phyloP scores from a whole-genome alignment of 2,888 invertebrate genomes.

The Hermaeophaga mercurialis region DNA sequence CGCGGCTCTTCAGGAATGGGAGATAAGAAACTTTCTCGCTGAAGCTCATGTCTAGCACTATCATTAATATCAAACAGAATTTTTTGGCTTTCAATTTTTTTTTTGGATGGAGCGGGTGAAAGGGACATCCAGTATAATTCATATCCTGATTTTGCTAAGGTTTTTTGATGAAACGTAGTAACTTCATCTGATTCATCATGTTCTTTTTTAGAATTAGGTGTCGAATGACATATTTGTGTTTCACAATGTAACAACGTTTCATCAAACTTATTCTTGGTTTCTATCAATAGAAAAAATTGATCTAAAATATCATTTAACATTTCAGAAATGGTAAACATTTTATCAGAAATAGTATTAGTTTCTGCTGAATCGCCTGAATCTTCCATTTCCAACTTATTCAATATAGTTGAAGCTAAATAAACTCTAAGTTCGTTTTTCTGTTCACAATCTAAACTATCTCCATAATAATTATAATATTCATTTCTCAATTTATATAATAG shows the following conservation, averaged over 20 bases:
- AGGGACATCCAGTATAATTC: slow-evolving; percentile 54
- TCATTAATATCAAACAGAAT: neutral
- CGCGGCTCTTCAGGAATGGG: slow-evolving; percentile 51
- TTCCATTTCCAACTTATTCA: slow-evolving; percentile 43
- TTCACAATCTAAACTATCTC: slow-evolving; percentile 38
- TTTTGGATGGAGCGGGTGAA: slow-evolving; percentile 36
- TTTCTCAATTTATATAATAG: slow-evolving; percentile 43
- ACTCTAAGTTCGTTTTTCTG: slow-evolving; percentile 48
- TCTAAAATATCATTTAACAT: slow-evolving; percentile 53
- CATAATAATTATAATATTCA: slow-evolving; percentile 45
- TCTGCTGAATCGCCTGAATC: slow-evolving; percentile 34
- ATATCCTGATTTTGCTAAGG: slow-evolving; percentile 40
- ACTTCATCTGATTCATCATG: slow-evolving; percentile 31
- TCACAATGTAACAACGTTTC: too few relatives aligned
- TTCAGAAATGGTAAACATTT: slow-evolving; percentile 51
- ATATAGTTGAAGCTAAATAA: slow-evolving; percentile 39
- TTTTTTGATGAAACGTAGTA: slow-evolving; percentile 46
- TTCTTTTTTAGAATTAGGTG: slow-evolving; percentile 32
- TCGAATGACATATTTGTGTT: slow-evolving; percentile 38
- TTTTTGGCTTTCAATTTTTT: neutral
- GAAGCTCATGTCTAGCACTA: neutral
- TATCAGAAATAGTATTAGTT: slow-evolving; percentile 46
- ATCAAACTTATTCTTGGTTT: neutral
- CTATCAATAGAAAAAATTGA: slow-evolving; percentile 46
- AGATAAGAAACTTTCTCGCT: slow-evolving; percentile 34